A percentile compares a stretch with the other conserved stretches of the same genome.
These are phyloP conservation scores for Philereme transversata DNA, from an alignment of 2,888 invertebrate species.

Conservation along the genomic window DNA sequence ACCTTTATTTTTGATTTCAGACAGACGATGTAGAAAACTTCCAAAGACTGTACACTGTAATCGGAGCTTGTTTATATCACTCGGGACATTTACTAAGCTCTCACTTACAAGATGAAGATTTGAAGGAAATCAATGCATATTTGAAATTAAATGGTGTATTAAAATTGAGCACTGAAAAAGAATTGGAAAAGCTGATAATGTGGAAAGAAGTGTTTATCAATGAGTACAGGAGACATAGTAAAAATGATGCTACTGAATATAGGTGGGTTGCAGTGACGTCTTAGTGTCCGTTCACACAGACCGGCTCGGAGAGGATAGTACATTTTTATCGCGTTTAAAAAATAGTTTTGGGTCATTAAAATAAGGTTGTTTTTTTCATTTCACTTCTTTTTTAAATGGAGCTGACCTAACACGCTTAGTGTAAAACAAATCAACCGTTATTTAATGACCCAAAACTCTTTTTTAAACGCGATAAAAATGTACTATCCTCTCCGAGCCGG, in stretches of 20 bases:
- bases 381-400: too few species aligned
- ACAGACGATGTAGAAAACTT: slow-evolving; percentile 91
- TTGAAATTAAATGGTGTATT: slow-evolving; percentile 90
- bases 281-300: too few species aligned
- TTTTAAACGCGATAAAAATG: too few species aligned
- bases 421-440: too few species aligned
- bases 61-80: slow-evolving; percentile 86
- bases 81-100: slow-evolving; percentile 90
- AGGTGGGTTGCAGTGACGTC: slow-evolving; percentile 49
- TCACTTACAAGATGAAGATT: slow-evolving; percentile 89
- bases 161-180: slow-evolving; percentile 86
- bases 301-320: too few species aligned
- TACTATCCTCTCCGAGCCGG: too few species aligned
- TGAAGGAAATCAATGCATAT: slow-evolving; percentile 90
- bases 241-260: slow-evolving; percentile 61
- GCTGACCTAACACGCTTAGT: too few species aligned
- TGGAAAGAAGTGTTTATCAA: slow-evolving; percentile 90
- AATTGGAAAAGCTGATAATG: slow-evolving; percentile 88
- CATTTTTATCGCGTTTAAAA: too few species aligned
- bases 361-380: too few species aligned
- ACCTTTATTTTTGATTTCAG: slow-evolving; percentile 64
- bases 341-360: too few species aligned
- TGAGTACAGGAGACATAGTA: slow-evolving; percentile 66
- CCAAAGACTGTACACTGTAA: slow-evolving; percentile 87
- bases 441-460: too few species aligned